phyloP scores from a whole-genome alignment of 2,888 invertebrate genomes.

The Dolichopus griseipennis region DNA sequence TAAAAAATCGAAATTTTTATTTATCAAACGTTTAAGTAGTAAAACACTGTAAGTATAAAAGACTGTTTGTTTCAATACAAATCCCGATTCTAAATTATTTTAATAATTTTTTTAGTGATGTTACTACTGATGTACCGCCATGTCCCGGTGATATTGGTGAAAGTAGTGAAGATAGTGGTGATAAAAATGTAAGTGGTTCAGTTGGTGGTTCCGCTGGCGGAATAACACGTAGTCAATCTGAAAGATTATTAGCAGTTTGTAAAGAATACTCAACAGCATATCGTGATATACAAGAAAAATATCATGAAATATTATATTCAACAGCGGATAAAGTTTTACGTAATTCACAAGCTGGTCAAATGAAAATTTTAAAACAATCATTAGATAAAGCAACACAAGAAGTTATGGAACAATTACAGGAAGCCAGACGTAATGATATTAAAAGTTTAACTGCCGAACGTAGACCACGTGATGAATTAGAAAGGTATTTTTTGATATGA shows the following conservation, averaged over 20 bases:
- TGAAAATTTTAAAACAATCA: conserved; percentile 64
- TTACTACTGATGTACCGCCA: conserved; percentile 39
- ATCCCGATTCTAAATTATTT: background rate
- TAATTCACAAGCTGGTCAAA: conserved; percentile 67
- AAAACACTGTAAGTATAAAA: conserved; percentile 61
- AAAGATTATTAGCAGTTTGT: conserved; percentile 53
- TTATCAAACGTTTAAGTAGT: conserved; percentile 67
- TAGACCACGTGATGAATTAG: conserved; percentile 85
- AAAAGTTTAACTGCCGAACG: conserved; percentile 79
- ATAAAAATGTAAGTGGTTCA: conserved; percentile 31
- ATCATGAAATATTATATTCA: conserved; percentile 68
- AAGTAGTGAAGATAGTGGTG: conserved; percentile 38
- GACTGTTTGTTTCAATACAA: background rate
- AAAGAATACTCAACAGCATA: conserved; percentile 63
- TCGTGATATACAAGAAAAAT: conserved; percentile 70
- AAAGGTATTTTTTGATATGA: conserved; percentile 51
- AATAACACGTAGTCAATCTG: conserved; percentile 55
- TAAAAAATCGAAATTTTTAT: conserved; percentile 60
- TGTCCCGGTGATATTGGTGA: conserved; percentile 47
- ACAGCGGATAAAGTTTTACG: conserved; percentile 73
- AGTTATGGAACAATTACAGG: conserved; percentile 72
- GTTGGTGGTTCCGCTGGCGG: conserved; percentile 42
- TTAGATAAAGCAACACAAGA: conserved; percentile 64
- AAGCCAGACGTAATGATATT: conserved; percentile 77
- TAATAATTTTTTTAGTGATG: conserved; percentile 38